Percentiles rank a stretch among this genome's conserved stretches.
Evolutionary conservation across 2,113 vertebrate species (phyloP).

Genomic region (Neotoma lepida): DNA sequence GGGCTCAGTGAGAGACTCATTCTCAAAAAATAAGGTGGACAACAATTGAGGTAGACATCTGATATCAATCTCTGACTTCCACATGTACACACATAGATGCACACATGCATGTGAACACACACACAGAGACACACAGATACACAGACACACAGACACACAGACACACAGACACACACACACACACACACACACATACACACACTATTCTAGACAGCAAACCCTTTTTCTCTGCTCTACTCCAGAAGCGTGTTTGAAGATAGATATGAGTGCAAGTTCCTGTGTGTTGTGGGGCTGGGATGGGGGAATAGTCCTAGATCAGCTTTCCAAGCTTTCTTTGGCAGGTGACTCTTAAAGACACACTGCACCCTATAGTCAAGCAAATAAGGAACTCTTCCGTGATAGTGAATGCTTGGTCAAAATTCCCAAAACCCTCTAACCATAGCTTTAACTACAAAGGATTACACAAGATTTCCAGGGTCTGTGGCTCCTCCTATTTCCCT

Average conservation of each 20-base stretch:
- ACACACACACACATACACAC: neutral
- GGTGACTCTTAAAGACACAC: conserved; percentile 34
- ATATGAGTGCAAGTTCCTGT: neutral
- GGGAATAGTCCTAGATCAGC: neutral
- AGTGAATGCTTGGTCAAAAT: neutral
- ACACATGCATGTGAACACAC: neutral
- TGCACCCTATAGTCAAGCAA: neutral
- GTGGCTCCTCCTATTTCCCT: neutral
- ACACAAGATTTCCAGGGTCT: conserved; percentile 13
- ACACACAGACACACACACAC: neutral
- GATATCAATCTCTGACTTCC: neutral
- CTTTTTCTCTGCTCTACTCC: neutral
- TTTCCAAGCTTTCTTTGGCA: neutral
- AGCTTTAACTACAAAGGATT: conserved; percentile 26
- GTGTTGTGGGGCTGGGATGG: too few species aligned
- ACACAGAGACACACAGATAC: neutral
- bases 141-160: neutral
- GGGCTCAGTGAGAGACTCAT: neutral
- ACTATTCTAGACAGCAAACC: neutral
- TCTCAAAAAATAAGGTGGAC: neutral
- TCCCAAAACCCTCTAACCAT: conserved; percentile 37
- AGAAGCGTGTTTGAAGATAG: neutral
- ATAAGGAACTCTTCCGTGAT: neutral
- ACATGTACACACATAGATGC: neutral
- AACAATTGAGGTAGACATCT: neutral